These are phyloP conservation scores for Drosophila suzukii DNA, from an alignment of 1,140 invertebrate species.

Conservation along the genomic window DNA sequence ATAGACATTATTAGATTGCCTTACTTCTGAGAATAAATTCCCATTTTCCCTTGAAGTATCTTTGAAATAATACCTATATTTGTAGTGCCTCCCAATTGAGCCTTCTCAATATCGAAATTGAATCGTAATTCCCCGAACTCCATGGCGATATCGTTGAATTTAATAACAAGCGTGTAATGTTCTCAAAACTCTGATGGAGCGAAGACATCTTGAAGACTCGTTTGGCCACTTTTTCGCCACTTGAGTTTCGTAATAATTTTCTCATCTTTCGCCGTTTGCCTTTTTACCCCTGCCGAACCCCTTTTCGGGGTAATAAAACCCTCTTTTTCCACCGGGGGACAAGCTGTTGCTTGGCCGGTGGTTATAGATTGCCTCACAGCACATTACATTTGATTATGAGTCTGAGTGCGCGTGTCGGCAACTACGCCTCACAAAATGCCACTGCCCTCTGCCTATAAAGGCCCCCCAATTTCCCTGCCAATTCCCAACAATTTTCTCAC, in stretches of 20 bases:
- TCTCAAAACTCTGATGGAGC: constrained; percentile 20
- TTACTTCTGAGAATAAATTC: neutral
- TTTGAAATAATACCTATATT: neutral
- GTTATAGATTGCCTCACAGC: constrained; percentile 73
- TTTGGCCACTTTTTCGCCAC: constrained; percentile 36
- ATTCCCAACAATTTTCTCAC: constrained; percentile 2
- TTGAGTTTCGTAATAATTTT: constrained; percentile 63
- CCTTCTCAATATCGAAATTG: constrained; percentile 10
- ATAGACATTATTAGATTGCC: constrained; percentile 1
- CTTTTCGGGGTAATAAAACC: neutral
- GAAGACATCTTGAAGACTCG: constrained; percentile 29
- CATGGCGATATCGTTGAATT: constrained; percentile 22
- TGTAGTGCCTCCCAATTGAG: neutral
- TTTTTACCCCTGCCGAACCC: neutral
- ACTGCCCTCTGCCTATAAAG: constrained; percentile 1
- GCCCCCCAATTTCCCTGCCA: constrained; percentile 3
- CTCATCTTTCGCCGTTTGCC: constrained; percentile 25
- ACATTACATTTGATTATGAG: constrained; percentile 79
- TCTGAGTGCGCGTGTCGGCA: constrained; percentile 51
- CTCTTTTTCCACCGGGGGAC: constrained; percentile 11
- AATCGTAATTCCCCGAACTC: constrained; percentile 41
- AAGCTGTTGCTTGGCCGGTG: constrained; percentile 61
- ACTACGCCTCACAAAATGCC: constrained; percentile 72
- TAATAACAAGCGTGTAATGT: constrained; percentile 25
- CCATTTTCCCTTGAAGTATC: neutral